Evolutionary conservation across 2,888 invertebrate genomes (phyloP).

Genomic region (Atherix ibis): DNA sequence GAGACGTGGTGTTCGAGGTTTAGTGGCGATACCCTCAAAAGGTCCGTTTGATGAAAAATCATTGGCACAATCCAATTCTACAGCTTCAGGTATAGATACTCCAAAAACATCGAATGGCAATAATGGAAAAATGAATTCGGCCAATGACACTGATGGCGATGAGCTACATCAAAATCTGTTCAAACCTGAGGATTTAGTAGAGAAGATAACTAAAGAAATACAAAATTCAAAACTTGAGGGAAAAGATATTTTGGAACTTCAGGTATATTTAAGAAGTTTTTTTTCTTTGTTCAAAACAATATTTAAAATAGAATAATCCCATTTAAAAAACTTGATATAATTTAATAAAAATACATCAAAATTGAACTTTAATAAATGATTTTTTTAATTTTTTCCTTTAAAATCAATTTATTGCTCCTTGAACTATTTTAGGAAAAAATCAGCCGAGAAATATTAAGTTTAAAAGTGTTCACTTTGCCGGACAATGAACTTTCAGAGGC

Average conservation of each 20-base stretch:
- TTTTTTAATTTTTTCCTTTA: neutral
- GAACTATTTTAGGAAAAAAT: slow-evolving; percentile 26
- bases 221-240: slow-evolving; percentile 32
- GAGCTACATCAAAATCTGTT: slow-evolving; percentile 16
- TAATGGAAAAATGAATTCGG: slow-evolving; percentile 3
- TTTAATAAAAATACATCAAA: too few relatives aligned
- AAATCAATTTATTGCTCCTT: neutral
- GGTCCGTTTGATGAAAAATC: slow-evolving; percentile 14
- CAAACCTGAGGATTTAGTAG: slow-evolving; percentile 29
- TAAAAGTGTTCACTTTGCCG: slow-evolving; percentile 29
- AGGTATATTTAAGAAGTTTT: slow-evolving; percentile 19
- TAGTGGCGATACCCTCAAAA: slow-evolving; percentile 17
- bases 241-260: slow-evolving; percentile 31
- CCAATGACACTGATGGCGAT: slow-evolving; percentile 11
- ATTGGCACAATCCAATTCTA: slow-evolving; percentile 7
- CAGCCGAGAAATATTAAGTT: slow-evolving; percentile 31
- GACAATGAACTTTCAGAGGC: slow-evolving; percentile 9
- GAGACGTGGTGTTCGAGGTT: slow-evolving; percentile 65
- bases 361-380: too few relatives aligned
- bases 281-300: neutral
- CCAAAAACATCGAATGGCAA: slow-evolving; percentile 3
- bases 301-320: slow-evolving; percentile 1
- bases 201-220: slow-evolving; percentile 32
- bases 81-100: slow-evolving; percentile 5
- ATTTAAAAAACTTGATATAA: too few relatives aligned